Base-by-base conservation (phyloP, 2,888 invertebrate genomes). In the Alcis repandata region DNA sequence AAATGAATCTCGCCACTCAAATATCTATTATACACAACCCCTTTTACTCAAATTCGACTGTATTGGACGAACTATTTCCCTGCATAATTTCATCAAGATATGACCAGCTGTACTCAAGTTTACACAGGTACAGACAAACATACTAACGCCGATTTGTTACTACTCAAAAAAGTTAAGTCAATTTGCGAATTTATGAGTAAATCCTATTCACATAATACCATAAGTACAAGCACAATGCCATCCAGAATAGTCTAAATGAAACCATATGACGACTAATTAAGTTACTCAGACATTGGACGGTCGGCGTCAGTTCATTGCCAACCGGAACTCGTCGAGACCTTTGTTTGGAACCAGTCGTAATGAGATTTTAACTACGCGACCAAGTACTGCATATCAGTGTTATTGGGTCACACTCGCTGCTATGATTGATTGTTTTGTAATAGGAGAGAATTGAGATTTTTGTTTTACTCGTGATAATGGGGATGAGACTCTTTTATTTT, bases 351-450 rank as follows among this genome's bases (percentile, higher is more conserved):
- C 56, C 63, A 41, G 48, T 40, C 52, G 65, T 74, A 72, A 75
- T 75, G 72, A 73, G 73, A 74, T 75, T 77, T 69, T 71, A 73
- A 77, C 72, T 75, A 62, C 67, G 45, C 64, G 52, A 53, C 59
- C 57, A 69, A 68, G 69, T 69, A 70, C 27, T 6, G 46, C 20
- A 22, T 59, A 19, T 45, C 52, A 46, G 51, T 56, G 68, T 70
- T 68, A 75, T 74, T 69, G 51, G 68, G 70, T 68, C 72, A 69
- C 60, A 67, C 52, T 67, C 64, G 68, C 62, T 67, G 20, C 15
- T 10, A 46, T 71, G 69, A 72, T 68, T 74, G 67, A 38, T 74
- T 67, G 46, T 58, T 57, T 49, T 49, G 48, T 49, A 56, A 52
- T 52, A 17, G 51, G 36, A 57, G 45, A 40, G 13, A 38, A 57